A percentile compares a stretch with the other conserved stretches of the same genome.
Evolutionary conservation across 2,797 vertebrate genomes (phyloP).

Genomic region (Sparidentex hasta): DNA sequence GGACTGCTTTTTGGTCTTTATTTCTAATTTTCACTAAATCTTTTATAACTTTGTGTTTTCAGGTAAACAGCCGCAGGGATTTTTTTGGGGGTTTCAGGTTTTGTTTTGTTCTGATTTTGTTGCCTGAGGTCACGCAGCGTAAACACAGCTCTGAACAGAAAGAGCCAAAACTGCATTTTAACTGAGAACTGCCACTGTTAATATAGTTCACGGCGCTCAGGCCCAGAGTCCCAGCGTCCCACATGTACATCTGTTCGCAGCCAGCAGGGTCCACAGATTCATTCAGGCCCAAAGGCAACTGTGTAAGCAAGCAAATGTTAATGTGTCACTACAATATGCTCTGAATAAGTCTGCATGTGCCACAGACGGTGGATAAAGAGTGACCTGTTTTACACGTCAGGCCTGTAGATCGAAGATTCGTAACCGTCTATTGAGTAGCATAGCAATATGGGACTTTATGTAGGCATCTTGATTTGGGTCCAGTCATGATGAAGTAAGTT

Average conservation of each 20-base stretch:
- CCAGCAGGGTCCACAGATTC: not conserved
- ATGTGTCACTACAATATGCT: not conserved
- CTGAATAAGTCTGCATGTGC: not conserved
- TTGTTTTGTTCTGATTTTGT: constrained; percentile 44
- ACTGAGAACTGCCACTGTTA: constrained; percentile 36
- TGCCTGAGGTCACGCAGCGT: constrained; percentile 46
- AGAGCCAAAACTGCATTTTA: constrained; percentile 50
- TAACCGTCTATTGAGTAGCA: too few relatives aligned
- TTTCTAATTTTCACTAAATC: constrained; percentile 25
- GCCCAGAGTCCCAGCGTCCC: constrained; percentile 19
- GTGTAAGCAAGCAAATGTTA: constrained; percentile 25
- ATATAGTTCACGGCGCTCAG: constrained; percentile 25
- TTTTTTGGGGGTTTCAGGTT: constrained; percentile 17
- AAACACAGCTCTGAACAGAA: constrained; percentile 51
- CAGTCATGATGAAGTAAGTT: too few relatives aligned
- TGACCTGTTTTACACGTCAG: not conserved
- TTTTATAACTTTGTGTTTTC: constrained; percentile 32
- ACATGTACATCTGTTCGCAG: not conserved
- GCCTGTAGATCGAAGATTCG: not conserved
- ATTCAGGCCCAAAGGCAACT: not conserved
- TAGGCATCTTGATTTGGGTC: too few relatives aligned
- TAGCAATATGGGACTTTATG: too few relatives aligned
- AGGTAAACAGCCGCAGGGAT: constrained; percentile 41
- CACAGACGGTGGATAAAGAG: not conserved
- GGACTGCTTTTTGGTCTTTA: not conserved